These are phyloP conservation scores for Erynnis tages DNA, from an alignment of 2,888 invertebrate genomes.

Conservation along the genomic window DNA sequence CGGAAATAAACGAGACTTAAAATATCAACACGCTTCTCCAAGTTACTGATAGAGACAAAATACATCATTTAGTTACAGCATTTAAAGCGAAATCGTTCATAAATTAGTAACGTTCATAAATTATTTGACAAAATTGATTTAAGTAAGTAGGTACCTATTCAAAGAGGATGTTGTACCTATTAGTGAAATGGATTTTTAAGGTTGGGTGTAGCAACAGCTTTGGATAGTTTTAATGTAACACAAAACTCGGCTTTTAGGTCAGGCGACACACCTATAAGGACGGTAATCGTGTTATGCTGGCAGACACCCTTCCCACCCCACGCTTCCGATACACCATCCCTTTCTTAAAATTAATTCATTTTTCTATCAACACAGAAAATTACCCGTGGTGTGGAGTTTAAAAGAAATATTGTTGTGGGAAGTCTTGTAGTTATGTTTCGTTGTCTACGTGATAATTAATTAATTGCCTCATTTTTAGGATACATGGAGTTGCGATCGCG, in stretches of 20 bases:
- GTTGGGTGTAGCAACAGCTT: constrained; percentile 27
- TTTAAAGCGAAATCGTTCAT: no score
- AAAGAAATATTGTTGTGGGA: no score
- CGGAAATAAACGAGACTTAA: constrained; percentile 22
- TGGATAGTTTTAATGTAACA: constrained; percentile 43
- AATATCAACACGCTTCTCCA: neutral
- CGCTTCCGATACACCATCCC: constrained; percentile 30
- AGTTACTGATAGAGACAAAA: neutral
- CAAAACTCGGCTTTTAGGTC: constrained; percentile 57
- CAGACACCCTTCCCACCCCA: constrained; percentile 34
- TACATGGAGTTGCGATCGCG: no score
- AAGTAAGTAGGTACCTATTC: no score
- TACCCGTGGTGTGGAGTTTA: neutral
- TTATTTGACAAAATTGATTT: no score
- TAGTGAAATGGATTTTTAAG: no score
- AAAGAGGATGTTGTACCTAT: no score
- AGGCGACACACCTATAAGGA: constrained; percentile 48
- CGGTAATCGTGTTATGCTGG: constrained; percentile 8
- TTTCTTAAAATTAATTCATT: constrained; percentile 28
- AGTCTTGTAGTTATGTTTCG: no score
- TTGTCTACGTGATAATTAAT: no score
- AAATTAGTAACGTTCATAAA: no score
- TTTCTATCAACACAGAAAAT: neutral
- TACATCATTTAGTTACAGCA: neutral
- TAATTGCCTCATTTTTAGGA: no score